Evolutionary conservation across 2,113 vertebrate genomes (phyloP).

Genomic region (Thoracochromis brauschi): DNA sequence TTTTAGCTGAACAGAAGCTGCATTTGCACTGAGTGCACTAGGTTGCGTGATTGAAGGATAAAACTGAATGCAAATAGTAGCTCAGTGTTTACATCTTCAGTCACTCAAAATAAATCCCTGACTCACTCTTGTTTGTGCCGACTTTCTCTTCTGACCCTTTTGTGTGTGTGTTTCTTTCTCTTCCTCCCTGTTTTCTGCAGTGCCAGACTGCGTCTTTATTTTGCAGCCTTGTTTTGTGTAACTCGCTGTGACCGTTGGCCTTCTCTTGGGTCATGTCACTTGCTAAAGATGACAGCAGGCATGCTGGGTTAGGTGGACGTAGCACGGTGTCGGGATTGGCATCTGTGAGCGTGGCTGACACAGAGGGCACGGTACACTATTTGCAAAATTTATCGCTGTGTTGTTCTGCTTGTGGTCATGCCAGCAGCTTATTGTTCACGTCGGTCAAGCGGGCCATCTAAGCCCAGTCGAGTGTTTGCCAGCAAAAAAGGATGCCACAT

Average conservation of each 20-base stretch:
- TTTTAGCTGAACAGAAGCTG: neutral
- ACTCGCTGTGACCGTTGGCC: neutral
- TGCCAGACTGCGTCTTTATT: neutral
- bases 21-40: neutral
- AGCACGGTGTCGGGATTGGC: neutral
- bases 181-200: neutral
- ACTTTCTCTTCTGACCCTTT: neutral
- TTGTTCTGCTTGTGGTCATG: neutral
- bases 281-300: neutral
- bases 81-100: neutral
- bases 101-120: constrained; percentile 6
- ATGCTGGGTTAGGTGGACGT: neutral
- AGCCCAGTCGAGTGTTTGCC: neutral
- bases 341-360: neutral
- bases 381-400: neutral
- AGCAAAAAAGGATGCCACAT: neutral
- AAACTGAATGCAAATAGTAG: neutral
- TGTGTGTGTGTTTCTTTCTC: neutral
- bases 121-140: neutral
- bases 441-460: neutral
- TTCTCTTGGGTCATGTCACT: neutral
- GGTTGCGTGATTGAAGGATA: neutral
- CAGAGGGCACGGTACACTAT: neutral
- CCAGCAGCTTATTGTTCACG: neutral
- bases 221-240: neutral